phyloP scores from a whole-genome alignment of 1,140 invertebrate species.

The Tetramorium alpestre region DNA sequence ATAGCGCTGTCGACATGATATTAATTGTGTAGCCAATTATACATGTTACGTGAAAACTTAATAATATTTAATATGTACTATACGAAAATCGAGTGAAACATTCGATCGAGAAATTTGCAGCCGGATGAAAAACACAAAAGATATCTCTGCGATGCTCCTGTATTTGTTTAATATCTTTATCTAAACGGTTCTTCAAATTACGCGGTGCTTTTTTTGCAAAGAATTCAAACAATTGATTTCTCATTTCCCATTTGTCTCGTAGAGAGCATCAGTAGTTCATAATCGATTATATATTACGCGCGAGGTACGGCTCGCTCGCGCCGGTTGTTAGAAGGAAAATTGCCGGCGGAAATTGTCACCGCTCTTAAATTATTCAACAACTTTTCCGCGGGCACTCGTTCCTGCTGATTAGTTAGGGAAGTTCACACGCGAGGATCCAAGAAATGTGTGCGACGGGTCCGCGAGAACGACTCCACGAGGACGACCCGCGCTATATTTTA shows the following conservation, averaged over 20 bases:
- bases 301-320: background rate
- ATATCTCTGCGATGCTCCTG: background rate
- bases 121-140: background rate
- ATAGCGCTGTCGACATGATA: background rate
- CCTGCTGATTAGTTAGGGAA: conserved; percentile 22
- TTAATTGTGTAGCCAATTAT: conserved; percentile 15
- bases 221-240: background rate
- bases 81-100: background rate
- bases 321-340: background rate
- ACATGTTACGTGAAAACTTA: background rate
- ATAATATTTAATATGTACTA: background rate
- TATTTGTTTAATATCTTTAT: background rate
- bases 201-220: background rate
- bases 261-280: background rate
- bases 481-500: conserved; percentile 19
- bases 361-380: conserved; percentile 46
- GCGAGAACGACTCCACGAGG: background rate
- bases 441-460: background rate
- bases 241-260: background rate
- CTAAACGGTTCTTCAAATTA: background rate
- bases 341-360: background rate
- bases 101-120: background rate
- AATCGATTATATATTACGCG: conserved; percentile 20
- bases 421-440: conserved; percentile 4
- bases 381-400: background rate